A percentile compares a stretch with the other conserved stretches of the same genome.
Conservation (phyloP, 2,888 invertebrate genomes). For the Nudaria mundana region DNA sequence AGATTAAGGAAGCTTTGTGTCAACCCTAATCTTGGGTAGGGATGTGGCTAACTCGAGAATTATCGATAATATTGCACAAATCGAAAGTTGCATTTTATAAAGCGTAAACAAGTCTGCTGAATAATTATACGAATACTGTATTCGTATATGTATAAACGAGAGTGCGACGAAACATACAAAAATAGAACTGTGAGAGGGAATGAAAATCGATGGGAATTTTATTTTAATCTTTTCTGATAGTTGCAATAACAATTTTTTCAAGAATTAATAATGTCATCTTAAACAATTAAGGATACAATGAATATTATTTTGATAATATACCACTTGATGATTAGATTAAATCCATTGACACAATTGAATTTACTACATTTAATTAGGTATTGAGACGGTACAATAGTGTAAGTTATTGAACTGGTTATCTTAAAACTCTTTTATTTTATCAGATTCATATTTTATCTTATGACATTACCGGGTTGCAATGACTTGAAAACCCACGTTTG, state of each 20-base stretch:
- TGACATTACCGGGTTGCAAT: constrained; percentile 13
- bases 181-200: no score
- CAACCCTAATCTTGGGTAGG: constrained; percentile 59
- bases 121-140: no score
- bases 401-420: constrained; percentile 28
- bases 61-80: no score
- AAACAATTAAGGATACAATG: constrained; percentile 4
- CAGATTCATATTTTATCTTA: no score
- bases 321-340: constrained; percentile 9
- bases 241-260: background rate
- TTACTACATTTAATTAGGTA: no score
- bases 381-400: no score
- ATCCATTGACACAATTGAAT: no score
- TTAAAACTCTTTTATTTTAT: no score
- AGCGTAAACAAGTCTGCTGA: no score
- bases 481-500: constrained; percentile 6
- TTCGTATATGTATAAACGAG: no score
- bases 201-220: background rate
- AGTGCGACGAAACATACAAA: no score
- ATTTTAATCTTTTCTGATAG: background rate
- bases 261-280: constrained; percentile 6
- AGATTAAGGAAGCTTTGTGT: constrained; percentile 63
- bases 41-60: constrained; percentile 34
- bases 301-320: constrained; percentile 7
- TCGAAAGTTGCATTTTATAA: no score